Evolutionary conservation across 1,140 invertebrate species (phyloP), one percentile per base, ranked within the genome.

Genomic region (Pseudomyrmex sp.): DNA sequence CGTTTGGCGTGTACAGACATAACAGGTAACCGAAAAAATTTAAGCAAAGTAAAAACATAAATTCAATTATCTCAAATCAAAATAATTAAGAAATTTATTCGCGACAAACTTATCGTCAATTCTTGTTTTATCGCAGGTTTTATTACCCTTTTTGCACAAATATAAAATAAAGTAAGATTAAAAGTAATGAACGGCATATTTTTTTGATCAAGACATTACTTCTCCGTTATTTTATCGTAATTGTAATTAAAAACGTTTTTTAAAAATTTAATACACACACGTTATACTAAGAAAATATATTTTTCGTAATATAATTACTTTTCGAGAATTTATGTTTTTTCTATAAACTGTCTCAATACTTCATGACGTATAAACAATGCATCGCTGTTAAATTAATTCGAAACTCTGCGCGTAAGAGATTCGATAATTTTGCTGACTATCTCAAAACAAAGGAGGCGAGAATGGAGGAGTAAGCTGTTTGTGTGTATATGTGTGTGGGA

Each of bases 381-480:
- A 87, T 88, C 85, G 56, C 18, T 35, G 35, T 35, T 35, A 65
- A 63, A 73, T 62, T 26, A 73, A 86, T 87, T 87, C 79, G 85
- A 73, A 61, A 69, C 35, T 35, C 35, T 35, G 54, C 80, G 74
- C 66, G 74, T 62, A 80, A 46, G 54, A 35, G 69, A 44, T 76
- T 48, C 83, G 83, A 80, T 72, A 83, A 88, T 88, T 88, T 73
- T 73, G 75, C 50, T 44, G 35, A 50, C 20, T 58, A 63, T 83
- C 75, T 50, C 18, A 20, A 18, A 12, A 52, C 66, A 44, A 50
- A 0, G 13, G 20, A 48, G 15, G 35, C 50, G 26, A 56, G 65
- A 65, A 26, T 35, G 83, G 82, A 75, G 87, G 86, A 89, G 73
- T 82, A 83, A 66, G 88, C 83, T 92, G 35, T 35, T 35, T 35